Evolutionary conservation across 2,797 vertebrate genomes (phyloP).

Genomic region (Limnodromus scolopaceus): DNA sequence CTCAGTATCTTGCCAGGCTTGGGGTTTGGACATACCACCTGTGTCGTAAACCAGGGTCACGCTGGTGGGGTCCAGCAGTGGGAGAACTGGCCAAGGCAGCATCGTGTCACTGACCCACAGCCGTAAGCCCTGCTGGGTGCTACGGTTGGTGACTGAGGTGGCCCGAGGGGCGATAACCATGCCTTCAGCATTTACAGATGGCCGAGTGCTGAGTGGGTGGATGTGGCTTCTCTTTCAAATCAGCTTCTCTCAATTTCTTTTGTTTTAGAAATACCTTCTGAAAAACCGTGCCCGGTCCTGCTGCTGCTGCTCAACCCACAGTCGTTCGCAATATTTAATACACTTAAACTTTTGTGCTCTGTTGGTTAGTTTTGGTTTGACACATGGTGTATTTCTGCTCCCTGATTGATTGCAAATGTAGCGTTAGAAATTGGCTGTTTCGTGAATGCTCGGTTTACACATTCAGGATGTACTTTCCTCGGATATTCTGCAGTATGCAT

Average conservation of each 20-base stretch:
- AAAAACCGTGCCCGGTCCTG: not conserved
- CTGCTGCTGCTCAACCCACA: not conserved
- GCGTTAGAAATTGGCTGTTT: constrained; percentile 24
- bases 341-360: constrained; percentile 9
- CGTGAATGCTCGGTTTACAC: constrained; percentile 10
- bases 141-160: not conserved
- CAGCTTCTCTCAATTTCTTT: not conserved
- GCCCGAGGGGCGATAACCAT: not conserved
- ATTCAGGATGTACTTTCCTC: constrained; percentile 29
- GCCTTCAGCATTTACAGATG: not conserved
- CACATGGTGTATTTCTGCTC: constrained; percentile 39
- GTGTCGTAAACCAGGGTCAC: not conserved
- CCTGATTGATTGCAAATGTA: constrained; percentile 34
- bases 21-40: not conserved
- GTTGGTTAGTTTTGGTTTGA: constrained; percentile 38
- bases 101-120: not conserved
- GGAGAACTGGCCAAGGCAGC: not conserved
- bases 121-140: not conserved
- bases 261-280: not conserved
- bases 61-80: not conserved
- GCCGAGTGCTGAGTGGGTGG: not conserved
- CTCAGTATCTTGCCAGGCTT: not conserved
- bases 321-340: not conserved
- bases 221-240: not conserved
- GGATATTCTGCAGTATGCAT: not conserved